These are phyloP conservation scores for Cercocebus atys DNA, from an alignment of 2,113 vertebrate genomes.

Conservation along the genomic window DNA sequence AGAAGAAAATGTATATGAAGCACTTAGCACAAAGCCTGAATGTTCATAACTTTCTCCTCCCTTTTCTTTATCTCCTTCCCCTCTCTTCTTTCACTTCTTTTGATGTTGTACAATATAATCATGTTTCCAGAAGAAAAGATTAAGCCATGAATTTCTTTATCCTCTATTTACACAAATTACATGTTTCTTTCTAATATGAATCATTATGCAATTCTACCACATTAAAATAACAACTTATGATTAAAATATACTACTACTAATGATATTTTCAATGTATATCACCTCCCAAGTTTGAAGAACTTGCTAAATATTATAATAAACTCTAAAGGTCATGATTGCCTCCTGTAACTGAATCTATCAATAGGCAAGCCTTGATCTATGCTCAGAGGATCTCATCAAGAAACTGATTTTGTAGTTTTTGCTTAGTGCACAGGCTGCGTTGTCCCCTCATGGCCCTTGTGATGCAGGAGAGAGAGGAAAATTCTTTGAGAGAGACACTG, in stretches of 20 bases:
- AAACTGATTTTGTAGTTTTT: not conserved
- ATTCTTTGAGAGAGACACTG: not conserved
- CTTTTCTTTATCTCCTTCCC: not conserved
- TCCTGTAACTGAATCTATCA: not conserved
- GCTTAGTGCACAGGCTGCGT: not conserved
- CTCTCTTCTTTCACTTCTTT: not conserved
- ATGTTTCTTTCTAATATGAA: not conserved
- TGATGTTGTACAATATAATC: not conserved
- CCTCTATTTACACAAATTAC: slow-evolving; percentile 4
- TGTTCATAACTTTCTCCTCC: not conserved
- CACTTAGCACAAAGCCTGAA: not conserved
- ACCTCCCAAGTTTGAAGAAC: not conserved
- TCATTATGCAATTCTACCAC: not conserved
- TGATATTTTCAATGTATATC: not conserved
- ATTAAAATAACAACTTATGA: not conserved
- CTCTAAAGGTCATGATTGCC: not conserved
- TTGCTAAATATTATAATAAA: not conserved
- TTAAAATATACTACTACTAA: not conserved
- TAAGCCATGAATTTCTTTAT: not conserved
- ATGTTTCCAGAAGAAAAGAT: not conserved
- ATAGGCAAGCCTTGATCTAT: not conserved
- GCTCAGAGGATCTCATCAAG: not conserved
- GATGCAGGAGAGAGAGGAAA: not conserved
- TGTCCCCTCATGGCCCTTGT: not conserved
- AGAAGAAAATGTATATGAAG: not conserved